Evolutionary conservation across 2,888 invertebrate species (phyloP).

Genomic region (Cremastobaeus sp.): DNA sequence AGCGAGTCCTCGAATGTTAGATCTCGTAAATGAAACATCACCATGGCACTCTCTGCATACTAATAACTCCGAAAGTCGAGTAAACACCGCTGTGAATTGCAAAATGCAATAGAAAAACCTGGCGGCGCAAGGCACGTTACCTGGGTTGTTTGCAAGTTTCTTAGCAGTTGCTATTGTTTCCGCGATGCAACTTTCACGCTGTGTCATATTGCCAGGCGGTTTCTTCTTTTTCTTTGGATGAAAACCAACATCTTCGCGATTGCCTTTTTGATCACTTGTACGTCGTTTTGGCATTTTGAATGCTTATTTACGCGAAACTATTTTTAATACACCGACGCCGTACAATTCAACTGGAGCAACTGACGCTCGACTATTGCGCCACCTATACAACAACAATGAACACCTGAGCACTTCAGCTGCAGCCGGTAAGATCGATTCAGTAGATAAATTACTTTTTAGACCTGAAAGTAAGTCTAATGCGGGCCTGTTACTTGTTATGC

Average conservation of each 20-base stretch:
- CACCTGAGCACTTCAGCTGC: constrained; percentile 20
- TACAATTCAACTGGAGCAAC: constrained; percentile 18
- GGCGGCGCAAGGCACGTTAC: constrained; percentile 21
- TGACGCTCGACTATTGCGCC: constrained; percentile 18
- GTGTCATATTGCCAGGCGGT: constrained; percentile 26
- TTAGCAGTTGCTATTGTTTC: constrained; percentile 29
- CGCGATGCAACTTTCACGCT: constrained; percentile 9
- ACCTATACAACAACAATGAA: constrained; percentile 22
- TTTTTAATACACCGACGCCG: constrained; percentile 18
- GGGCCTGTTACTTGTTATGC: constrained; percentile 10
- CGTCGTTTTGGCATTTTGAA: constrained; percentile 28
- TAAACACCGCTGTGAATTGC: constrained; percentile 18
- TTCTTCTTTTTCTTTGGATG: constrained; percentile 25
- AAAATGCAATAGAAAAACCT: constrained; percentile 32
- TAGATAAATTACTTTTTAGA: constrained; percentile 19
- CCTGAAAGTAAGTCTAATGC: constrained; percentile 8
- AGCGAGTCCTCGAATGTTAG: constrained; percentile 25
- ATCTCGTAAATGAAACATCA: constrained; percentile 27
- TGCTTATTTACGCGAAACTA: constrained; percentile 27
- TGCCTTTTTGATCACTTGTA: constrained; percentile 23
- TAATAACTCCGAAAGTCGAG: constrained; percentile 19
- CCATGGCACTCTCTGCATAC: constrained; percentile 26
- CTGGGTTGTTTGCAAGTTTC: constrained; percentile 15
- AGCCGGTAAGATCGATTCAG: constrained; percentile 13
- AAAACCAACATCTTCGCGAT: constrained; percentile 15